Conservation (phyloP, 2,113 vertebrate species). For the Austrofundulus limnaeus region DNA sequence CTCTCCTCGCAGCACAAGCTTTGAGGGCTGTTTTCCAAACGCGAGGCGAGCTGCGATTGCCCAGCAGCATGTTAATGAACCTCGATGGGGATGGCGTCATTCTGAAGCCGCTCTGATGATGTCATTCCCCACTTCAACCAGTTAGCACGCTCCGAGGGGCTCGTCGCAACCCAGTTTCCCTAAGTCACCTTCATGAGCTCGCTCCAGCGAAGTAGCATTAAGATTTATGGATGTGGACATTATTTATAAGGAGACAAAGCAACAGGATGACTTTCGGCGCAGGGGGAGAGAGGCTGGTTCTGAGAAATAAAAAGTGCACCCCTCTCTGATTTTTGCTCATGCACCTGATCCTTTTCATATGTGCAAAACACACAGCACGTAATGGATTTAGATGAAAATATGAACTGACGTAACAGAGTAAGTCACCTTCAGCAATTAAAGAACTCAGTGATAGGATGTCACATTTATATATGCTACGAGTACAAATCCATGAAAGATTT, state of each 20-base stretch:
- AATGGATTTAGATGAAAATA: not conserved
- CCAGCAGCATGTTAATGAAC: slow-evolving; percentile 55
- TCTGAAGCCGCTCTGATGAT: slow-evolving; percentile 38
- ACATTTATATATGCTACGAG: not conserved
- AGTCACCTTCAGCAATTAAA: too few relatives aligned
- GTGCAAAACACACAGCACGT: not conserved
- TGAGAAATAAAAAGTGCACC: not conserved
- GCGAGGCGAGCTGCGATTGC: slow-evolving; percentile 29
- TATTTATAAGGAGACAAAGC: slow-evolving; percentile 17
- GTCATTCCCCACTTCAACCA: slow-evolving; percentile 32
- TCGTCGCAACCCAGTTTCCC: slow-evolving; percentile 22
- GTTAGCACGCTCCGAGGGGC: slow-evolving; percentile 5
- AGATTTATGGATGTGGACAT: slow-evolving; percentile 8
- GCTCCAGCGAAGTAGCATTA: slow-evolving; percentile 6
- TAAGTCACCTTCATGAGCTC: slow-evolving; percentile 5
- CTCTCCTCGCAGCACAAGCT: not conserved
- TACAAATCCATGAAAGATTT: not conserved
- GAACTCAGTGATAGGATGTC: too few relatives aligned
- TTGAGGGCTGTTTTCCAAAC: slow-evolving; percentile 17
- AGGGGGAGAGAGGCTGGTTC: not conserved
- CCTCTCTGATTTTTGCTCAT: not conserved
- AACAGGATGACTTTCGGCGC: not conserved
- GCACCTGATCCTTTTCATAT: slow-evolving; percentile 3
- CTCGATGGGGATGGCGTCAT: slow-evolving; percentile 50
- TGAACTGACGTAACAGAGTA: not conserved